Percentiles rank a stretch among this genome's conserved stretches.
These are phyloP conservation scores for Loris lydekkerianus DNA, from an alignment of 2,797 vertebrate genomes.

Conservation along the genomic window DNA sequence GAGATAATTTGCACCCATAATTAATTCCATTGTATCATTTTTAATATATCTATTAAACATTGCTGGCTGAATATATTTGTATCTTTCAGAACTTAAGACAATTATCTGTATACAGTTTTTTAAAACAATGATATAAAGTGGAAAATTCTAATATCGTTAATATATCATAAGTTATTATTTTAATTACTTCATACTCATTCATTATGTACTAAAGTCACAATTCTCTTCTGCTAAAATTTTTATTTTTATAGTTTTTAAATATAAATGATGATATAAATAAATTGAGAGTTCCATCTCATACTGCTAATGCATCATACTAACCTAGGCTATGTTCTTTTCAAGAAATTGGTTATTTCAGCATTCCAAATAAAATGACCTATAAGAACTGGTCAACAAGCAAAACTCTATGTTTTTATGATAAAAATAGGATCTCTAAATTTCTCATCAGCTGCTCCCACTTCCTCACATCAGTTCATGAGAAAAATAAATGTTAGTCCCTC, in stretches of 20 bases:
- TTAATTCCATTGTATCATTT: neutral
- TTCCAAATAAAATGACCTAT: neutral
- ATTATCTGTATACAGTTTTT: neutral
- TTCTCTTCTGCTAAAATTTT: neutral
- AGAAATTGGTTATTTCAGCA: neutral
- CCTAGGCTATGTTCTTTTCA: neutral
- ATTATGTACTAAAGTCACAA: neutral
- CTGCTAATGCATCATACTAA: neutral
- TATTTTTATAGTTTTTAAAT: neutral
- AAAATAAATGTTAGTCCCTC: neutral
- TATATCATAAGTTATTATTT: neutral
- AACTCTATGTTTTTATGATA: constrained; percentile 31
- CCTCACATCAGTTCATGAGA: neutral
- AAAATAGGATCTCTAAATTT: neutral
- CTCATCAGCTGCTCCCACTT: neutral
- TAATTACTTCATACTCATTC: neutral
- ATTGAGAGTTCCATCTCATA: neutral
- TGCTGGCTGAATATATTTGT: neutral
- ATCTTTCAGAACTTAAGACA: neutral
- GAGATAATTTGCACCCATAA: neutral
- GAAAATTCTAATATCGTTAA: neutral
- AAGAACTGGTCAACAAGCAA: neutral
- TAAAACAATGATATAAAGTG: neutral
- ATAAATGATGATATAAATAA: neutral
- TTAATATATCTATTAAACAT: neutral